Conservation (phyloP, 2,113 vertebrate genomes). For the Psophia crepitans region DNA sequence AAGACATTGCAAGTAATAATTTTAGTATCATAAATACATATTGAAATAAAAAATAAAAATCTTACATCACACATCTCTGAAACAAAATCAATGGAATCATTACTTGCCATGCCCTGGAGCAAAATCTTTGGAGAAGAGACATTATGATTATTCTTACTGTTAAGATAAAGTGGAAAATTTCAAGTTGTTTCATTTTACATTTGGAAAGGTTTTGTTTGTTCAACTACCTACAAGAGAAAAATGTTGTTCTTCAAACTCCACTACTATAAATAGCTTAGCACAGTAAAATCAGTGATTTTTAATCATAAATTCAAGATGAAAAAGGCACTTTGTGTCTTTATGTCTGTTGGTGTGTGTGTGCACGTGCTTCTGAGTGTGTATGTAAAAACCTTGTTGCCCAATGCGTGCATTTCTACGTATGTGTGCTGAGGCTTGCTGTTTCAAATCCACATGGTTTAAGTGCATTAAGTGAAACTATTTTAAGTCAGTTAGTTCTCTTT, state of each 20-base stretch:
- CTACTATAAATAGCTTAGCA: not conserved
- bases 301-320: not conserved
- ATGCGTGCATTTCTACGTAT: rapidly evolving
- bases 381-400: not conserved
- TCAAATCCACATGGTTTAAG: not conserved
- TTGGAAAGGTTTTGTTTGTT: not conserved
- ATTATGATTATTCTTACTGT: not conserved
- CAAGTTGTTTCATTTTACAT: not conserved
- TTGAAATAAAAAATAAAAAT: not conserved
- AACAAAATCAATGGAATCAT: not conserved
- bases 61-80: not conserved
- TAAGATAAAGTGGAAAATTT: not conserved
- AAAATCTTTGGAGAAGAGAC: not conserved
- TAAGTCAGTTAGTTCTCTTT: not conserved
- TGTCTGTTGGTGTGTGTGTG: rapidly evolving
- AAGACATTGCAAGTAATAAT: not conserved
- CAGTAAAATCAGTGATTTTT: not conserved
- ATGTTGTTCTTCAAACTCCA: not conserved
- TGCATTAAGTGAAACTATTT: not conserved
- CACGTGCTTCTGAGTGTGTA: rapidly evolving
- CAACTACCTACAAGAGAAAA: not conserved
- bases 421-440: not conserved
- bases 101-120: not conserved
- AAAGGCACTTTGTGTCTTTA: not conserved
- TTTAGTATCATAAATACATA: not conserved